Conservation (phyloP, 2,888 invertebrate species). For the Exocentrus adspersus region DNA sequence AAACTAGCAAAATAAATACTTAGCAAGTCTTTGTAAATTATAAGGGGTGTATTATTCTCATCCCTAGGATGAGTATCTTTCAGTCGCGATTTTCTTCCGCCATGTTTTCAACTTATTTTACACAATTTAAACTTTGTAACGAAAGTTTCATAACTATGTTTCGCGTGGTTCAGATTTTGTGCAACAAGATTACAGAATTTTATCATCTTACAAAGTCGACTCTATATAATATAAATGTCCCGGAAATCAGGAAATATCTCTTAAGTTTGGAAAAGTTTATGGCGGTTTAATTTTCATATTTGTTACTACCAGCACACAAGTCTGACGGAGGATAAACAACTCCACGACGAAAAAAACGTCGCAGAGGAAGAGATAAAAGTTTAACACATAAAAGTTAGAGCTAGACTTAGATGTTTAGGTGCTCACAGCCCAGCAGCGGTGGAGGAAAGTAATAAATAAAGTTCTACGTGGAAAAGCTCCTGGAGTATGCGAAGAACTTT, state of each 20-base stretch:
- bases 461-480: too few relatives aligned
- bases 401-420: not conserved
- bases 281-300: conserved; percentile 39
- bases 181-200: conserved; percentile 43
- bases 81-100: not conserved
- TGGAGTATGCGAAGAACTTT: too few relatives aligned
- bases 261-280: conserved; percentile 37
- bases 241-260: conserved; percentile 40
- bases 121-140: not conserved
- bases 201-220: conserved; percentile 42
- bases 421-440: not conserved
- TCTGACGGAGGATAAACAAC: conserved; percentile 23
- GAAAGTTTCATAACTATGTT: not conserved
- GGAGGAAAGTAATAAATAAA: not conserved
- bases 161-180: conserved; percentile 47
- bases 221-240: conserved; percentile 42
- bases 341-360: conserved; percentile 13
- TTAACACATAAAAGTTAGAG: conserved; percentile 8
- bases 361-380: conserved; percentile 21
- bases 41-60: too few relatives aligned
- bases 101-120: not conserved
- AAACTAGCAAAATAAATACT: too few relatives aligned
- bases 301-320: conserved; percentile 23
- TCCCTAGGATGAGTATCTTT: too few relatives aligned
- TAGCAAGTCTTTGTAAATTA: too few relatives aligned